Conservation (phyloP, 1,140 invertebrate genomes). For the Microplitis mediator region DNA sequence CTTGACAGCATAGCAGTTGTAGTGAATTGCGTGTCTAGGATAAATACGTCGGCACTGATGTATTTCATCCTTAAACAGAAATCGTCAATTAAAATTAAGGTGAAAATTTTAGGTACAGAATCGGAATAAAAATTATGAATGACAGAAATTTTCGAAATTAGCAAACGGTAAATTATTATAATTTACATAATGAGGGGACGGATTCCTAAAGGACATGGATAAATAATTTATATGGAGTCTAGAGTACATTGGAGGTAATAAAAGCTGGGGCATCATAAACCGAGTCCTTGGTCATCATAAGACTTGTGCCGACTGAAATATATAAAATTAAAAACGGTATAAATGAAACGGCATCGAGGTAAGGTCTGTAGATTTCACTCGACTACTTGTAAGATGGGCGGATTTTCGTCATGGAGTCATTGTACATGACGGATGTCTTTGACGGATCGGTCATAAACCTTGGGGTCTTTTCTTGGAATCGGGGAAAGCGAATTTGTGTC, state of each 20-base stretch:
- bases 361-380: neutral
- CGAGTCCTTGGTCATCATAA: no score
- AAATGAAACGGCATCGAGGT: constrained; percentile 10
- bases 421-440: constrained; percentile 46
- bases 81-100: no score
- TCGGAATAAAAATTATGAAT: no score
- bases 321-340: neutral
- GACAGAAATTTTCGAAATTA: no score
- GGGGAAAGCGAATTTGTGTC: constrained; percentile 27
- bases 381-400: constrained; percentile 28
- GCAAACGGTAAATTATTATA: no score
- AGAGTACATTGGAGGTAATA: no score
- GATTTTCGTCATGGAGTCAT: constrained; percentile 40
- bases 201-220: no score
- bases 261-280: no score
- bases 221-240: no score
- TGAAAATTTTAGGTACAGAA: no score
- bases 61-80: neutral
- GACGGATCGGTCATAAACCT: constrained; percentile 50
- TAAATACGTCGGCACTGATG: neutral
- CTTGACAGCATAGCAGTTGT: constrained; percentile 8
- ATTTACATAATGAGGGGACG: no score
- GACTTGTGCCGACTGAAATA: no score
- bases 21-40: neutral
- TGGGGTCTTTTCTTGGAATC: constrained; percentile 38